Conservation (phyloP, 2,888 invertebrate genomes). For the Asteroscopus sphinx region DNA sequence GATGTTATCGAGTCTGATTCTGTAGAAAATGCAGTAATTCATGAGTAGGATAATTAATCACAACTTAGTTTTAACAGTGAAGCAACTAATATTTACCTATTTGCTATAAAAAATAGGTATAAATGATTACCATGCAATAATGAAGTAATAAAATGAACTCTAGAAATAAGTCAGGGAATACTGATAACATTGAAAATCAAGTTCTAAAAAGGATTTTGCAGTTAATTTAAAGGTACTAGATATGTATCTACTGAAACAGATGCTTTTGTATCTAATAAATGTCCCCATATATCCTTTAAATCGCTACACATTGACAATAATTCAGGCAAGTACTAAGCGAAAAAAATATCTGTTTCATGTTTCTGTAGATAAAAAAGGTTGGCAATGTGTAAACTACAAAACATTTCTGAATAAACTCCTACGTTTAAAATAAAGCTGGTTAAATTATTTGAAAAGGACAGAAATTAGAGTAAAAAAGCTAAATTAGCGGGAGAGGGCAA, state of each 20-base stretch:
- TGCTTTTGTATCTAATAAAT: slow-evolving; percentile 25
- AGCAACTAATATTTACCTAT: not conserved
- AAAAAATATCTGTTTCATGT: slow-evolving; percentile 21
- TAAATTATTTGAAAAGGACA: not conserved
- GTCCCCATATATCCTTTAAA: slow-evolving; percentile 26
- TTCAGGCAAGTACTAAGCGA: slow-evolving; percentile 18
- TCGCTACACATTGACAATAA: slow-evolving; percentile 23
- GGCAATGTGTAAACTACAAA: slow-evolving; percentile 1
- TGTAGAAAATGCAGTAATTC: slow-evolving; percentile 56
- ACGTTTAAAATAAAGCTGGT: not conserved
- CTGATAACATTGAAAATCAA: slow-evolving; percentile 5
- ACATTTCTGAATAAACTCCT: not conserved
- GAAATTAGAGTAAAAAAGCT: slow-evolving; percentile 6
- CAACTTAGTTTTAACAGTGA: not conserved
- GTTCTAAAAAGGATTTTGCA: not conserved
- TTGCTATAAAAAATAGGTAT: not conserved
- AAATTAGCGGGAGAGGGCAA: slow-evolving; percentile 14
- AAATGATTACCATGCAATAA: slow-evolving; percentile 5
- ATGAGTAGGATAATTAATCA: slow-evolving; percentile 21
- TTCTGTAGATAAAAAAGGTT: slow-evolving; percentile 12
- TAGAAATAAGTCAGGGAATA: too few relatives aligned
- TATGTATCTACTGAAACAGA: slow-evolving; percentile 15
- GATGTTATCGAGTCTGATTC: slow-evolving; percentile 72
- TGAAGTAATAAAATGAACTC: not conserved
- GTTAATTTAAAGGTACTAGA: slow-evolving; percentile 10